A percentile compares a stretch with the other conserved stretches of the same genome.
phyloP scores from a whole-genome alignment of 2,113 vertebrate species.

The Pseudonaja textilis region DNA sequence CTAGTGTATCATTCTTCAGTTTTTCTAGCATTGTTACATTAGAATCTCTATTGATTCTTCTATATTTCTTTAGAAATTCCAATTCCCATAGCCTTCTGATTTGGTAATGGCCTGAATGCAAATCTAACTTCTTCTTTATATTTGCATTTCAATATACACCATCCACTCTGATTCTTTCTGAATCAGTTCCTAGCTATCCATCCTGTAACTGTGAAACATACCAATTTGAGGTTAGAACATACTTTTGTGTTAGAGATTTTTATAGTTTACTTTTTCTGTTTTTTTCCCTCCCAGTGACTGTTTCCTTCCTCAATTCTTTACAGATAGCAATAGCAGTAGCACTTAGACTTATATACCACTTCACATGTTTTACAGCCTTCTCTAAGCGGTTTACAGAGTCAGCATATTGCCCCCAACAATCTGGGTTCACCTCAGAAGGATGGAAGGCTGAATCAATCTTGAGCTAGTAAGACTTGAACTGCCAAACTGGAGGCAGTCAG shows the following conservation, averaged over 20 bases:
- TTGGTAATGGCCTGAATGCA: not conserved
- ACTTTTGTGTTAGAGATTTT: not conserved
- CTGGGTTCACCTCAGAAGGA: too few species aligned
- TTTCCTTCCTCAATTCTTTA: not conserved
- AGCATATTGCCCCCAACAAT: too few species aligned
- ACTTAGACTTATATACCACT: too few species aligned
- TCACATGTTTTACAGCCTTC: too few species aligned
- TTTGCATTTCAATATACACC: not conserved
- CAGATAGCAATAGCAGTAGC: not conserved
- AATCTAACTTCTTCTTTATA: not conserved
- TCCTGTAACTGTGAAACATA: not conserved
- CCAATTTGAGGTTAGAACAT: not conserved
- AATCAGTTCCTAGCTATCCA: not conserved
- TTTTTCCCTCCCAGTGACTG: not conserved
- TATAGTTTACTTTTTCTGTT: not conserved
- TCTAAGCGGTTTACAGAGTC: too few species aligned
- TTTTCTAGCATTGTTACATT: not conserved
- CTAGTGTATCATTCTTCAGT: not conserved
- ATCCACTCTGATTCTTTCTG: not conserved
- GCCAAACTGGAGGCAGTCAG: too few species aligned
- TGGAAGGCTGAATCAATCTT: too few species aligned
- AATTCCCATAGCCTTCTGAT: not conserved
- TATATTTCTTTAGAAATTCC: not conserved
- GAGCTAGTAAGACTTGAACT: too few species aligned
- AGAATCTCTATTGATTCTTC: not conserved